Conservation (phyloP, 2,797 vertebrate genomes). For the Falco cherrug region DNA sequence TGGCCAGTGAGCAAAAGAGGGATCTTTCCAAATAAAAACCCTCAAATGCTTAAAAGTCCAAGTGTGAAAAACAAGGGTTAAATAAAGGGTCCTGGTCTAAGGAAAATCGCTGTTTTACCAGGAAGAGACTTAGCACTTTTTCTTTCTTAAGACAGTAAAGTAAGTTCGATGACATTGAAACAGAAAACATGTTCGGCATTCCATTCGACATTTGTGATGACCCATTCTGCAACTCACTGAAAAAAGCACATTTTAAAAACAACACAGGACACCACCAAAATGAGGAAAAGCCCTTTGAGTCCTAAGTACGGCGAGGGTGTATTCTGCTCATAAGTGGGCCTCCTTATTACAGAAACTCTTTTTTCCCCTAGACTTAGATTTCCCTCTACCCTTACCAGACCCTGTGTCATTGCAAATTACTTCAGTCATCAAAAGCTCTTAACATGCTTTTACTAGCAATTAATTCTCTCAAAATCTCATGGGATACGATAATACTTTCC, state of each 20-base stretch:
- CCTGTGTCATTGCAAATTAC: slow-evolving; percentile 37
- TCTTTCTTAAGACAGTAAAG: background rate
- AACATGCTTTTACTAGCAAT: slow-evolving; percentile 36
- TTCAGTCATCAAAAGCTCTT: slow-evolving; percentile 61
- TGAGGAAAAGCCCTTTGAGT: background rate
- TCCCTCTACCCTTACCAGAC: background rate
- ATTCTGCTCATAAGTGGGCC: background rate
- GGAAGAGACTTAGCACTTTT: background rate
- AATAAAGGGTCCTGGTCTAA: background rate
- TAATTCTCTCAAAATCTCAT: slow-evolving; percentile 17
- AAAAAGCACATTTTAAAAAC: background rate
- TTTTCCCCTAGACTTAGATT: background rate
- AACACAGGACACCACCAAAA: background rate
- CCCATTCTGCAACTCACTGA: background rate
- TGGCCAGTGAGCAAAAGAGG: background rate
- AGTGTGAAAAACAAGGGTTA: background rate
- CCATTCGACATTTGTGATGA: background rate
- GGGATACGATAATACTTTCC: slow-evolving; percentile 22
- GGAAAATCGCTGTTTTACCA: background rate
- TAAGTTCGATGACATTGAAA: background rate
- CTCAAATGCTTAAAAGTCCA: background rate
- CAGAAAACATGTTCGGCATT: background rate
- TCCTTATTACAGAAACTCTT: background rate
- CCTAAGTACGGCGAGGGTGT: background rate
- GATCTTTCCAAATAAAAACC: background rate